Base-by-base conservation (phyloP, 2,113 vertebrate genomes). In the Haemorhous mexicanus region DNA sequence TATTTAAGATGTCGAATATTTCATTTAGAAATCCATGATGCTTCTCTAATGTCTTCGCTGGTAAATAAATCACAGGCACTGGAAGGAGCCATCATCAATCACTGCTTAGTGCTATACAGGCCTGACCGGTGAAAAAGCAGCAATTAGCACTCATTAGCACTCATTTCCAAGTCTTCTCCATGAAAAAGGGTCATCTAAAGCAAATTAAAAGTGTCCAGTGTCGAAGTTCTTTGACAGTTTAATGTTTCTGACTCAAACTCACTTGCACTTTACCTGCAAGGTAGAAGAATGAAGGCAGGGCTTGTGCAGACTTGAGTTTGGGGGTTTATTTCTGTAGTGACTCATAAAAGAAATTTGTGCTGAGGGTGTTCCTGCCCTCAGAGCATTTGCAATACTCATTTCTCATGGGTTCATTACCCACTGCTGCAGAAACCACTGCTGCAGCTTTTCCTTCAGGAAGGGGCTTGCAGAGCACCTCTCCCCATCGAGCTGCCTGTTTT, bases 81-180 rank as follows among this genome's bases (percentile, higher is more conserved):
- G 68, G 30, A 33, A 67, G 12, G 66, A 83, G 44, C 26, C 30
- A n/a, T 33, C 73, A 49, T 59, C 43, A 66, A 46, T 66, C 6
- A 9, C 64, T 81, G 59, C 47, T 66, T 39, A 74, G 50, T 53
- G 39, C 43, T 86, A 44, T 6, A 23, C 0, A 2, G 52, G 41
- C 15, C 69, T 44, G 30, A 61, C 30, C 35, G 22, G n/a, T 69
- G 58, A 68, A 61, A 61, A 85, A 85, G 43, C 13, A 87, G 73
- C 61, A 84, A 91, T 93, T 84, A 92, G 47, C 70, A 63, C 62
- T 80, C 44, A 68, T 89, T 89, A 89, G 32, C 43, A 67, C 46
- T 78, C 74, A 74, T 47, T 92, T 87, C 68, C 43, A 81, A 78
- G 50, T 50, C 61, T 43, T 77, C 12, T 74, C 74, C 37, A 27